Percentiles rank a stretch among this genome's conserved stretches.
These are phyloP conservation scores for Oryzias celebensis DNA, from an alignment of 2,113 vertebrate species.

Conservation along the genomic window DNA sequence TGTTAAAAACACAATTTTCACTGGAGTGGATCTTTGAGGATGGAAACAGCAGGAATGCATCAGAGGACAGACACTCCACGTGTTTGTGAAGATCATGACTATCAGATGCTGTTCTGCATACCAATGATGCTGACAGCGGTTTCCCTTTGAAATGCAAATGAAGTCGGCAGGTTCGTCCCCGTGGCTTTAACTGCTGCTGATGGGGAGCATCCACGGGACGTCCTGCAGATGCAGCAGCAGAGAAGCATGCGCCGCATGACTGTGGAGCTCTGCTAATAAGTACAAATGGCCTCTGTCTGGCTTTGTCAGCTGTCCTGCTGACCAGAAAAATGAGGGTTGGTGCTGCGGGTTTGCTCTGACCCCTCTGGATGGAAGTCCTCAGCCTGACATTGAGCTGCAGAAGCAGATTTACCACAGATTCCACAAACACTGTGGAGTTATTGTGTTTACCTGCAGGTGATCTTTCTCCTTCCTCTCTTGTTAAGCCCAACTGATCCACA, in stretches of 20 bases:
- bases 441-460: constrained; percentile 24
- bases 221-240: constrained; percentile 36
- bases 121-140: constrained; percentile 60
- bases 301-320: constrained; percentile 46
- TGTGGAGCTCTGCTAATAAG: constrained; percentile 37
- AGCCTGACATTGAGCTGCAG: constrained; percentile 61
- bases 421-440: constrained; percentile 11
- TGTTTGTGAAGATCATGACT: constrained; percentile 38
- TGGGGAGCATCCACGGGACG: constrained; percentile 62
- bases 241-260: constrained; percentile 36
- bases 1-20: too few species aligned
- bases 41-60: constrained; percentile 13
- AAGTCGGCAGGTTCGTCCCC: constrained; percentile 47
- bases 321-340: constrained; percentile 23
- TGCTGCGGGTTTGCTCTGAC: constrained; percentile 29
- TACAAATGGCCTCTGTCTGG: constrained; percentile 35
- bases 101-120: constrained; percentile 54
- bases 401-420: constrained; percentile 49
- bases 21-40: too few species aligned
- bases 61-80: constrained; percentile 7
- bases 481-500: constrained; percentile 16
- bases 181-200: constrained; percentile 34
- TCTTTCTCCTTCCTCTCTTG: constrained; percentile 7
- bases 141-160: constrained; percentile 78
- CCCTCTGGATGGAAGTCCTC: constrained; percentile 51